Percentiles rank a stretch among this genome's conserved stretches.
Conservation (phyloP, 2,113 vertebrate species). For the Corvus moneduloides region DNA sequence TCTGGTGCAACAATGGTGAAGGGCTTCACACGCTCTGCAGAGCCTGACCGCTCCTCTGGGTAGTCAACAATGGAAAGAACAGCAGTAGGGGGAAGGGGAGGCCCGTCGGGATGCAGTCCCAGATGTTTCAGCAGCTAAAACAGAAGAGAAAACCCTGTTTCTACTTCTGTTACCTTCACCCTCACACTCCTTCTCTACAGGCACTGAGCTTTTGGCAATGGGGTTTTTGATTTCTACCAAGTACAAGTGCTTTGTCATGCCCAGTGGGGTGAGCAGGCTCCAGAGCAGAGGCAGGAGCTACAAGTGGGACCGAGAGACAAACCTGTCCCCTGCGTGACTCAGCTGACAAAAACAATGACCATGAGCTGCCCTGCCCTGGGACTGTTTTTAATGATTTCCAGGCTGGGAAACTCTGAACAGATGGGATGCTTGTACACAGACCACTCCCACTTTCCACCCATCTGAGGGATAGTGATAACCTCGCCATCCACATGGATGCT, state of each 20-base stretch:
- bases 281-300: background rate
- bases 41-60: slow-evolving; percentile 62
- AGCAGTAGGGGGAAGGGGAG: slow-evolving; percentile 73
- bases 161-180: background rate
- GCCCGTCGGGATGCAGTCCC: slow-evolving; percentile 77
- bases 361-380: background rate
- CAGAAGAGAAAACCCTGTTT: background rate
- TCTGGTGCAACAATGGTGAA: slow-evolving; percentile 76
- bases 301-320: background rate
- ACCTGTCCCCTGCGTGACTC: background rate
- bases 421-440: background rate
- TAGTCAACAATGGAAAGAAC: slow-evolving; percentile 80
- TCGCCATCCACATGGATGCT: background rate
- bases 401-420: background rate
- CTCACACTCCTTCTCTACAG: background rate
- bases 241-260: background rate
- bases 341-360: background rate
- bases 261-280: background rate
- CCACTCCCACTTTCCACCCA: background rate
- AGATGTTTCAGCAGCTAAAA: slow-evolving; percentile 81
- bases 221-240: background rate
- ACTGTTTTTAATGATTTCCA: background rate
- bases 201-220: background rate
- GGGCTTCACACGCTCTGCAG: slow-evolving; percentile 31
- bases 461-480: background rate